These are phyloP conservation scores for Autographa pulchrina DNA, from an alignment of 2,888 invertebrate genomes.

Conservation along the genomic window DNA sequence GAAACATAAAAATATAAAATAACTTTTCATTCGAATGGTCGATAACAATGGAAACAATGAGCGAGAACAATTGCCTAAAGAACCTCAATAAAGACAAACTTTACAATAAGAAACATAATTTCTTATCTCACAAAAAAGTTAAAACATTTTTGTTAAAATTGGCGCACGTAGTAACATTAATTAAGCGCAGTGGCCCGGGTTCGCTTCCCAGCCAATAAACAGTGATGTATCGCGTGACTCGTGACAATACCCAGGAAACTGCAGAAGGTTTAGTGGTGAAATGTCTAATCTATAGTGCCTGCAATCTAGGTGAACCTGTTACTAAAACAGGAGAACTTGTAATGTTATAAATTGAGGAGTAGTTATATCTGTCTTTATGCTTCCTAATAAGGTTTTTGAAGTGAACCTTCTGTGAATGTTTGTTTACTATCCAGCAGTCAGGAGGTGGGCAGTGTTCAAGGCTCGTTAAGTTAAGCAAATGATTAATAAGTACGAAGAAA, in stretches of 20 bases:
- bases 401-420: conserved; percentile 12
- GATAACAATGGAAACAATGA: background rate
- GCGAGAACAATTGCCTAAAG: background rate
- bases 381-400: background rate
- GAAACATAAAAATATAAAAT: background rate
- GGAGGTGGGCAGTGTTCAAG: conserved; percentile 35
- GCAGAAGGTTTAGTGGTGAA: conserved; percentile 12
- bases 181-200: conserved; percentile 27
- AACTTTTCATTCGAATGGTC: background rate
- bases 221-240: conserved; percentile 41
- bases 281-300: background rate
- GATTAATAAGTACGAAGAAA: conserved; percentile 42
- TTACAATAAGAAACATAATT: conserved; percentile 1
- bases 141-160: conserved; percentile 32
- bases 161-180: conserved; percentile 42
- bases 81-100: background rate
- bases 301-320: background rate
- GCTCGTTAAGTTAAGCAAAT: conserved; percentile 50
- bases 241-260: background rate
- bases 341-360: background rate
- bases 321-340: background rate
- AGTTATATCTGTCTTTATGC: background rate
- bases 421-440: background rate
- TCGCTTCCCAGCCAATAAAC: conserved; percentile 45
- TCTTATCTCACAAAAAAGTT: conserved; percentile 10